Evolutionary conservation across 2,113 vertebrate genomes (phyloP).

Genomic region (Tringa solitaria): DNA sequence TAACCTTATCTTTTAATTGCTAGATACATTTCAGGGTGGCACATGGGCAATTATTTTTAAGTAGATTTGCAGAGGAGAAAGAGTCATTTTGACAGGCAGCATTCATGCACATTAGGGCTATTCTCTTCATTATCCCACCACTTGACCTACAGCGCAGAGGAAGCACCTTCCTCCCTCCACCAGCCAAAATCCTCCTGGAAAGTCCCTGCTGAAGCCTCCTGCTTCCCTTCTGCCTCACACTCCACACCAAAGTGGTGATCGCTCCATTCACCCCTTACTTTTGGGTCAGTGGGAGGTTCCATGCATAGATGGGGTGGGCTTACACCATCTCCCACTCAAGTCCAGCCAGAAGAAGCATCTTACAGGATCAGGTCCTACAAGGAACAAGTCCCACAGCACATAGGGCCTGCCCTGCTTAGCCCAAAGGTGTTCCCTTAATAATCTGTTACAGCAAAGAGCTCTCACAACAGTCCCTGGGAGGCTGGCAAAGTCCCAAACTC

Average conservation of each 20-base stretch:
- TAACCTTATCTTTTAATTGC: slow-evolving; percentile 48
- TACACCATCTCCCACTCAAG: neutral
- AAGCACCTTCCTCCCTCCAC: neutral
- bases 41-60: slow-evolving; percentile 14
- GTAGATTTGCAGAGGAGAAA: neutral
- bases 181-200: neutral
- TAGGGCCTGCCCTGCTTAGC: neutral
- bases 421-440: neutral
- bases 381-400: neutral
- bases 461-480: neutral
- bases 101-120: neutral
- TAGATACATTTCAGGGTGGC: slow-evolving; percentile 14
- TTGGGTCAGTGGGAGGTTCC: neutral
- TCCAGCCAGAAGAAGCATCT: neutral
- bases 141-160: neutral
- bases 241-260: neutral
- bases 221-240: neutral
- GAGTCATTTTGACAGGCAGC: slow-evolving; percentile 16
- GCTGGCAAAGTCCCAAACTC: neutral
- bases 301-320: neutral
- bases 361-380: neutral
- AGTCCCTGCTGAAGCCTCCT: neutral
- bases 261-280: neutral
- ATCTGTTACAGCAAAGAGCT: neutral
- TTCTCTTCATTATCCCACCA: neutral